phyloP scores from a whole-genome alignment of 1,140 invertebrate species.

The Galleria mellonella region DNA sequence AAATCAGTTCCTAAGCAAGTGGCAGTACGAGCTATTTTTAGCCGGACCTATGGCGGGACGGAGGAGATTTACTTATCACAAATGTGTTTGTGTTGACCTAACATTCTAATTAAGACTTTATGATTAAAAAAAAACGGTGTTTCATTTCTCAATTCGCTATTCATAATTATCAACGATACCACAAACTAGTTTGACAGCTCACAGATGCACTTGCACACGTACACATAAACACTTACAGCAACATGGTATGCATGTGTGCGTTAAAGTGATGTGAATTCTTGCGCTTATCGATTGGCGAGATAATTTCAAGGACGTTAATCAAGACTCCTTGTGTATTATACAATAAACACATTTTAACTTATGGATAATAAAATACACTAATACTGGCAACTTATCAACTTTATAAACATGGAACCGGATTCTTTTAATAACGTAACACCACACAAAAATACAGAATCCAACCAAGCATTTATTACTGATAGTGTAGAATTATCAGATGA shows the following conservation, averaged over 20 bases:
- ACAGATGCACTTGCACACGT: conserved; percentile 33
- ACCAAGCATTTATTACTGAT: conserved; percentile 16
- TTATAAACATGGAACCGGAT: not conserved
- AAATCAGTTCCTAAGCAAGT: conserved; percentile 58
- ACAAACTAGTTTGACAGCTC: conserved; percentile 68
- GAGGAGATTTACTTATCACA: conserved; percentile 20
- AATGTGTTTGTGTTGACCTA: conserved; percentile 7
- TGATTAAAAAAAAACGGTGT: conserved; percentile 10
- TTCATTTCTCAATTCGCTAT: conserved; percentile 11
- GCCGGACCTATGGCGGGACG: conserved; percentile 41
- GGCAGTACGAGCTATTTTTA: conserved; percentile 63
- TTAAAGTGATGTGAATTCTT: conserved; percentile 62
- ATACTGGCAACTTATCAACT: too few relatives aligned
- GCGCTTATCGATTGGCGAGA: conserved; percentile 66
- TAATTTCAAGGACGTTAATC: conserved; percentile 60
- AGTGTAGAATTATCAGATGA: conserved; percentile 52
- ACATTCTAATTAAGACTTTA: conserved; percentile 27
- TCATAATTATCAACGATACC: conserved; percentile 24
- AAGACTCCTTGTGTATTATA: conserved; percentile 10
- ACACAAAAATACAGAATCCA: too few relatives aligned
- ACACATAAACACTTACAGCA: too few relatives aligned
- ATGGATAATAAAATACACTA: too few relatives aligned
- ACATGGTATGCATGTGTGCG: conserved; percentile 38
- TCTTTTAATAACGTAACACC: not conserved
- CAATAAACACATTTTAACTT: too few relatives aligned